Conservation (phyloP, 2,888 invertebrate species). For the Petrolisthes manimaculis region DNA sequence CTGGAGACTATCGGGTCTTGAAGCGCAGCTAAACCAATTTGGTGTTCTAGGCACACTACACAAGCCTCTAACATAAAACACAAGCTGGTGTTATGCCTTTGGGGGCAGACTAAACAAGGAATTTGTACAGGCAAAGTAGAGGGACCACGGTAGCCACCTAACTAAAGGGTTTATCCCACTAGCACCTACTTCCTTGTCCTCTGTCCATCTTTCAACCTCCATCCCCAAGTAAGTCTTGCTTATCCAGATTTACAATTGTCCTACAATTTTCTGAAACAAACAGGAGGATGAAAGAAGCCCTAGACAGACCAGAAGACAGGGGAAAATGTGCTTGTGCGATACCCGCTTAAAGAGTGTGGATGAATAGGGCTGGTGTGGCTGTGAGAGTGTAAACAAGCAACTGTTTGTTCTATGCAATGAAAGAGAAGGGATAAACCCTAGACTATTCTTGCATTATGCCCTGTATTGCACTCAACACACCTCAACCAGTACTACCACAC, state of each 20-base stretch:
- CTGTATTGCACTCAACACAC: conserved; percentile 30
- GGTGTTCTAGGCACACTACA: conserved; percentile 64
- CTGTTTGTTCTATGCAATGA: no score
- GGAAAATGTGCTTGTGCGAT: no score
- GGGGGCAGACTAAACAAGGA: conserved; percentile 62
- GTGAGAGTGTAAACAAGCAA: neutral
- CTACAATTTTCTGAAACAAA: no score
- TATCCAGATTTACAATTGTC: no score
- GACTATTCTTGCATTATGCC: neutral
- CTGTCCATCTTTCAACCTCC: no score
- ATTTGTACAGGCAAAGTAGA: conserved; percentile 65
- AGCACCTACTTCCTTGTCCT: no score
- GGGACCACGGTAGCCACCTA: conserved; percentile 64
- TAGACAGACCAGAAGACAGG: no score
- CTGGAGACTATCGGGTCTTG: conserved; percentile 60
- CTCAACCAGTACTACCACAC: conserved; percentile 49
- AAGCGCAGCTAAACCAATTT: conserved; percentile 64
- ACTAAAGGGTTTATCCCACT: conserved; percentile 25
- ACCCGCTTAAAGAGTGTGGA: conserved; percentile 23
- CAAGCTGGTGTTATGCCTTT: conserved; percentile 64
- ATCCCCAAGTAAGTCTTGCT: no score
- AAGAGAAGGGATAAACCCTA: no score
- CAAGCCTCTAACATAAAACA: conserved; percentile 64
- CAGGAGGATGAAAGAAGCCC: no score
- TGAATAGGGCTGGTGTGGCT: conserved; percentile 38